Base-by-base conservation (phyloP, 2,797 vertebrate genomes). In the Psittacula echo region DNA sequence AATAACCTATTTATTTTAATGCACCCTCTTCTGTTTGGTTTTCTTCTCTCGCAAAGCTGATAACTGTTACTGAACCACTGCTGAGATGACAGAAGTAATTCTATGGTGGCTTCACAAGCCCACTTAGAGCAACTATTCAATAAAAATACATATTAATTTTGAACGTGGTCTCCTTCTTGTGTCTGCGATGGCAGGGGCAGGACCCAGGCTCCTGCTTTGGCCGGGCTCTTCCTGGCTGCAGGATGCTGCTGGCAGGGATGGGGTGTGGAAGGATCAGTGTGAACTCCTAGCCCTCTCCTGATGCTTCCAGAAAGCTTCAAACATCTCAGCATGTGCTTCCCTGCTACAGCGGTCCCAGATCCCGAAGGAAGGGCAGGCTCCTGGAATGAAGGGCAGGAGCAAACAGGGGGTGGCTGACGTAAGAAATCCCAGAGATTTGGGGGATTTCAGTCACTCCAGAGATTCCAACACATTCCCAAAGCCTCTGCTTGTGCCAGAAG, bases 1-100 rank as follows among this genome's bases (percentile, higher is more conserved):
- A 95, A 90, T 72, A 93, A 89, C 85, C 83, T 97, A 97, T 98
- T 98, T 98, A 97, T 98, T 98, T 97, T 95, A 97, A 94, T 96
- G 93, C 93, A 97, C 90, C 95, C 79, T 92, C 67, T 95, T 95
- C 85, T 90, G 56, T 96, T 97, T 62, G 84, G 92, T 93, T 92
- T 95, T 70, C 96, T 96, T 92, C 93, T 96, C 91, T 94, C 86
- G 93, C 89, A 93, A 95, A 97, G 87, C 87, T 96, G 68, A 90
- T 93, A 96, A 96, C 94, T 96, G 95, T 92, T 97, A 94, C 95
- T 84, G 89, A 96, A 97, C 80, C 94, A 94, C 93, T 96, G 95
- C 96, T 97, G 96, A 97, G 93, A 87, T 94, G 95, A 96, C 93
- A 86, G 90, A 95, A 82, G 50, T 94, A 91, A 97, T 97, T 97